These are phyloP conservation scores for Chloromyia formosa DNA, from an alignment of 2,888 invertebrate genomes.

Conservation along the genomic window DNA sequence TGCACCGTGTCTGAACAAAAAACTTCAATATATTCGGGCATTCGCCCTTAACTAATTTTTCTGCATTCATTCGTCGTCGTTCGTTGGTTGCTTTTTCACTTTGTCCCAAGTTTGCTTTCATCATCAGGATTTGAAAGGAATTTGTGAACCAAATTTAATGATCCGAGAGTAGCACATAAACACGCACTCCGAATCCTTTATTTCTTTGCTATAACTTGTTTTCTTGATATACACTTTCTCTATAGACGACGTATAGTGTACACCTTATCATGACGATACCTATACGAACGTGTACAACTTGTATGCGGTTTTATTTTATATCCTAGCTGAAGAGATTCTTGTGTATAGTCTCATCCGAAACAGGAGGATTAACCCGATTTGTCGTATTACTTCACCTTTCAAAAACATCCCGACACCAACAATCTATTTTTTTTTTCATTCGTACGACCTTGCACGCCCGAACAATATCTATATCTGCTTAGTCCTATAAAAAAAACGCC, in stretches of 20 bases:
- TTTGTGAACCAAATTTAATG: constrained; percentile 43
- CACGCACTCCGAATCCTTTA: constrained; percentile 42
- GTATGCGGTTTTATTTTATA: constrained; percentile 42
- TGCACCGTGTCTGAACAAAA: constrained; percentile 18
- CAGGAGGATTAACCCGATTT: constrained; percentile 45
- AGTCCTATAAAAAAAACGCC: constrained; percentile 34
- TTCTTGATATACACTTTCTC: not conserved
- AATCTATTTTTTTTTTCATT: constrained; percentile 10
- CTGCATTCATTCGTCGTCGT: not conserved
- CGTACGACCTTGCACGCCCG: constrained; percentile 25
- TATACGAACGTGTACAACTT: not conserved
- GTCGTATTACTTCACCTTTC: constrained; percentile 44
- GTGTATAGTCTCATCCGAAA: constrained; percentile 42
- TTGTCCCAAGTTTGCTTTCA: constrained; percentile 32
- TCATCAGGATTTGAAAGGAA: constrained; percentile 41
- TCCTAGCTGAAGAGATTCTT: constrained; percentile 22
- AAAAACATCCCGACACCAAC: constrained; percentile 43
- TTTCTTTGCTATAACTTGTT: constrained; percentile 31
- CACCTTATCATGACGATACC: not conserved
- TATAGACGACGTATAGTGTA: not conserved
- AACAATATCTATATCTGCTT: constrained; percentile 36
- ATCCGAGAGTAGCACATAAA: constrained; percentile 41
- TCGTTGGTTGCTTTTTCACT: constrained; percentile 10
- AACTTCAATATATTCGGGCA: constrained; percentile 25
- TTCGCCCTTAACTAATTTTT: constrained; percentile 40